Evolutionary conservation across 1,140 invertebrate species (phyloP).

Genomic region (Laupala kohalensis): DNA sequence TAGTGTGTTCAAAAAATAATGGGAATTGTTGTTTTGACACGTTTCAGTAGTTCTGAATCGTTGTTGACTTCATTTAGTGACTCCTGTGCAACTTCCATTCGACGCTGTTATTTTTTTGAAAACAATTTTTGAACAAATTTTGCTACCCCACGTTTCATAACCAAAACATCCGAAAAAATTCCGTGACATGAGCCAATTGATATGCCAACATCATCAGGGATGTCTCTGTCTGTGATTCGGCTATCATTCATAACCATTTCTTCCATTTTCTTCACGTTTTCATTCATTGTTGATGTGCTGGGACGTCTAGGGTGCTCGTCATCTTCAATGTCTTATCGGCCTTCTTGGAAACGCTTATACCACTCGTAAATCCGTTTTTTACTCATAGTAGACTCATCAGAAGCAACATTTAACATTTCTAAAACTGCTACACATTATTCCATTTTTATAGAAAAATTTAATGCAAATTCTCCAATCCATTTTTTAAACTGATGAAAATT

Average conservation of each 20-base stretch:
- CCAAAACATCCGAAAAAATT: neutral
- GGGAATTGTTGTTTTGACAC: neutral
- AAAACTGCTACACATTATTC: neutral
- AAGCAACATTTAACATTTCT: neutral
- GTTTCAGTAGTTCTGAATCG: neutral
- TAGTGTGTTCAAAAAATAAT: no score
- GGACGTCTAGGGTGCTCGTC: neutral
- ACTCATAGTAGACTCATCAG: neutral
- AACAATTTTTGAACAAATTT: neutral
- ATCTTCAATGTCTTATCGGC: neutral
- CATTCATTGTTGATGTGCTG: neutral
- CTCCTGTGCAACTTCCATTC: neutral
- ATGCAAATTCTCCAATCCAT: neutral
- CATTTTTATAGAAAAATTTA: neutral
- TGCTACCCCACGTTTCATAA: neutral
- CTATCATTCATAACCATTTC: constrained; percentile 20
- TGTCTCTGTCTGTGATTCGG: constrained; percentile 18
- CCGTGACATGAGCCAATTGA: neutral
- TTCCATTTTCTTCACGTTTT: constrained; percentile 10
- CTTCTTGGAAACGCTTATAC: constrained; percentile 13
- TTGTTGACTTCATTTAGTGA: neutral
- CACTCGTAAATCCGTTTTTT: neutral
- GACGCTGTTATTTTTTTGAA: neutral
- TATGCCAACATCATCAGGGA: constrained; percentile 15
- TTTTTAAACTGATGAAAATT: no score